These are phyloP conservation scores for Petrosia ficiformis DNA, from an alignment of 37 sponge, comb jelly and placozoan species.

Conservation along the genomic window DNA sequence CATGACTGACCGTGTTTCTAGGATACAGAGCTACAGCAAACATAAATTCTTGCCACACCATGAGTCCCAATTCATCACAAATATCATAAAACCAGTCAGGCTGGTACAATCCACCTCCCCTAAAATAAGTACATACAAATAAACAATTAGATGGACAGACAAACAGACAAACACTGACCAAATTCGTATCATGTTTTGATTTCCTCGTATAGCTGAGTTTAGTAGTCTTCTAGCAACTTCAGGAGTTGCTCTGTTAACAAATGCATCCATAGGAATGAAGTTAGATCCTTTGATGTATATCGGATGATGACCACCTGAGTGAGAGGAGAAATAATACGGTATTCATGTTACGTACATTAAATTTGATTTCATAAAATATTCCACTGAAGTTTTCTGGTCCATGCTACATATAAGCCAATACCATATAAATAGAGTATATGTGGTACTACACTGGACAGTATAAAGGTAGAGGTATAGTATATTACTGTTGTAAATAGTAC, in stretches of 20 bases:
- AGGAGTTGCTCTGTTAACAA: conserved; percentile 65
- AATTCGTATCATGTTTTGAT: conserved; percentile 91
- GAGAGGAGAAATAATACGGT: background rate
- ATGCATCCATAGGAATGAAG: conserved; percentile 91
- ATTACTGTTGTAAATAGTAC: no score
- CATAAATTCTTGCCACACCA: conserved; percentile 99
- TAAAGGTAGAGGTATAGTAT: no score
- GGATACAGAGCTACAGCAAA: conserved; percentile 95
- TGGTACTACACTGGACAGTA: no score
- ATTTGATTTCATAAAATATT: no score
- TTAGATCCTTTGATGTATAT: conserved; percentile 92
- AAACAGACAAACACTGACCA: conserved; percentile 53
- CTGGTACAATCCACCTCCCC: conserved; percentile 98
- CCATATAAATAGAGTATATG: no score
- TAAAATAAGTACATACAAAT: conserved; percentile 3
- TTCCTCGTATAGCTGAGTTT: conserved; percentile 56
- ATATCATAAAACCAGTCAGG: conserved; percentile 88
- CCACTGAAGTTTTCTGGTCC: no score
- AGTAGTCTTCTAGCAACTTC: conserved; percentile 43
- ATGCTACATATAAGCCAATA: no score
- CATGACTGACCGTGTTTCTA: conserved; percentile 62
- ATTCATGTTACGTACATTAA: background rate
- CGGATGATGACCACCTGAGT: conserved; percentile 31
- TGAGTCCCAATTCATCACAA: conserved; percentile 88
- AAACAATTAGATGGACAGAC: background rate